Conservation (phyloP, 2,797 vertebrate species). For the Poecile montanus region DNA sequence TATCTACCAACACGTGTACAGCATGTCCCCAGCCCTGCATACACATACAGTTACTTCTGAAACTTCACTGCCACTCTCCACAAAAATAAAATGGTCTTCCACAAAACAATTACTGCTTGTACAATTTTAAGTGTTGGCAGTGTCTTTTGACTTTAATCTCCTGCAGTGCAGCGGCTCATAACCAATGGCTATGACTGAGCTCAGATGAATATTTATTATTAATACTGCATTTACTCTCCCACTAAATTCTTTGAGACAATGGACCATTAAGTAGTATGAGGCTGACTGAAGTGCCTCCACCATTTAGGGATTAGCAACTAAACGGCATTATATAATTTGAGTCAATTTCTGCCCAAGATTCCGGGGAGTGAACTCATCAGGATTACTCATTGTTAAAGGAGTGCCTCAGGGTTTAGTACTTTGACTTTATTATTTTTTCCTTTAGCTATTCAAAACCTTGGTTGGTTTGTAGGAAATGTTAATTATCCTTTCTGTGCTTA, state of each 20-base stretch:
- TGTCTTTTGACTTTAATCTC: neutral
- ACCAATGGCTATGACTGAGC: constrained; percentile 11
- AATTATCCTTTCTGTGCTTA: constrained; percentile 70
- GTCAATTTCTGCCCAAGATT: constrained; percentile 70
- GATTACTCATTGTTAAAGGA: constrained; percentile 76
- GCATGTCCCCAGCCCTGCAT: neutral
- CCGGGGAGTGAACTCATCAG: constrained; percentile 65
- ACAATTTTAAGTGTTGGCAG: neutral
- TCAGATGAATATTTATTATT: constrained; percentile 56
- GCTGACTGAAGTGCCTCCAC: constrained; percentile 51
- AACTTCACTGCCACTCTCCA: neutral
- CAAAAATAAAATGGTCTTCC: neutral
- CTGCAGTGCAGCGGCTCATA: neutral
- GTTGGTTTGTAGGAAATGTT: constrained; percentile 69
- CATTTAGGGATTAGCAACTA: constrained; percentile 60
- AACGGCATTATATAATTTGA: constrained; percentile 67
- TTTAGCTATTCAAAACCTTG: constrained; percentile 70
- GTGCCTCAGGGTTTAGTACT: constrained; percentile 71
- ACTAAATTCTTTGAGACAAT: constrained; percentile 60
- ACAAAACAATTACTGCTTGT: neutral
- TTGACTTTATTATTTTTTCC: constrained; percentile 69
- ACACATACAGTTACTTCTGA: neutral
- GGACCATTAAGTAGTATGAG: neutral
- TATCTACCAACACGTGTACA: accelerated
- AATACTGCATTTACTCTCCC: constrained; percentile 42